Percentiles rank a stretch among this genome's conserved stretches.
Conservation (phyloP, 1,140 invertebrate genomes). For the Leptopilina clavipes region DNA sequence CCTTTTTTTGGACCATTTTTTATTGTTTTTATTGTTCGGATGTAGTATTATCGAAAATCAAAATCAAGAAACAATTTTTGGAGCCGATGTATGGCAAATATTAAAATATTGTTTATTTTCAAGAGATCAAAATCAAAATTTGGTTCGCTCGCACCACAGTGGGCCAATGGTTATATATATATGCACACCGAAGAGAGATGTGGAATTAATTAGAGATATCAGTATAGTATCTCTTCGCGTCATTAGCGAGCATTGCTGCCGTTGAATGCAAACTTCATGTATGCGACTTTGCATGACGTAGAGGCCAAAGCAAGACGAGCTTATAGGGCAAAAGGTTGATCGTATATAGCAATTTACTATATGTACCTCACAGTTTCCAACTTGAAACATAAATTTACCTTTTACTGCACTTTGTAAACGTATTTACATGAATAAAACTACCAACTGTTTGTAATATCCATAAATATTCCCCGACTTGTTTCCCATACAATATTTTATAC, state of each 20-base stretch:
- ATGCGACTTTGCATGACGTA: conserved; percentile 57
- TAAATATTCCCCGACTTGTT: conserved; percentile 12
- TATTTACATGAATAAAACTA: conserved; percentile 3
- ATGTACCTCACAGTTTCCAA: neutral
- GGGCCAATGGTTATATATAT: conserved; percentile 62
- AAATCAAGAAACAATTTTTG: no score
- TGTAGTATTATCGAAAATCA: no score
- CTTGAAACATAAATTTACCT: conserved; percentile 6
- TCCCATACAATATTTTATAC: neutral
- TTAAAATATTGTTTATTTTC: neutral
- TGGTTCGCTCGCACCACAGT: conserved; percentile 39
- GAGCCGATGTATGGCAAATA: no score
- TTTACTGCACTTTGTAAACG: conserved; percentile 17
- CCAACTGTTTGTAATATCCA: conserved; percentile 1
- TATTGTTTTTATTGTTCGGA: no score
- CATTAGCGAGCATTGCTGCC: conserved; percentile 64
- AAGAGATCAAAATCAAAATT: neutral
- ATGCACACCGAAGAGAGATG: conserved; percentile 60
- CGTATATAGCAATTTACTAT: neutral
- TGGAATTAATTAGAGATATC: conserved; percentile 68
- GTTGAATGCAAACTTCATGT: conserved; percentile 50
- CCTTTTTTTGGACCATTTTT: no score
- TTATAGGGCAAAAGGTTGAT: conserved; percentile 29
- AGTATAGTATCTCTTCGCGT: conserved; percentile 63
- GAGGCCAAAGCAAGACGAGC: conserved; percentile 37